Base-by-base conservation (phyloP, 2,888 invertebrate genomes). In the Yponomeuta sedellus region DNA sequence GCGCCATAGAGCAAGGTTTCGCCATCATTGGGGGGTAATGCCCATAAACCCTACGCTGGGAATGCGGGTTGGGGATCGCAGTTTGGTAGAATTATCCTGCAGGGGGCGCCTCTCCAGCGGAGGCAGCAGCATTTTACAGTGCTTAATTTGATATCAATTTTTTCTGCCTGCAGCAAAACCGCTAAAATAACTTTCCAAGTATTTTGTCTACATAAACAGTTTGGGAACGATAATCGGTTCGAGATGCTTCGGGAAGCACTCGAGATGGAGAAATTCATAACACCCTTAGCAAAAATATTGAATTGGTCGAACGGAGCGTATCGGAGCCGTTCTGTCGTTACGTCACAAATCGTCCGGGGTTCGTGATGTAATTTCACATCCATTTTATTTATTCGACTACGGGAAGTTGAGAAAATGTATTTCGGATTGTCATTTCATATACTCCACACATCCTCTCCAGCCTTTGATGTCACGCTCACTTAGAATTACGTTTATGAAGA, bases 401-500 rank as follows among this genome's bases (percentile, higher is more conserved):
- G 61, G 61, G 52, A 61, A 56, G 61, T 52, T 57, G 64, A 57
- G 61, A 28, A 39, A 66, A 39, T 63, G 62, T 66, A 57, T 66
- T 66, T 56, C 39, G 56, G 63, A 66, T 66, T 61, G 67, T 64
- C 67, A 64, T 67, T 67, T 62, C 58, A 58, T 65, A 20, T 59
- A 58, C 59, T 59, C 16, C 58, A 59, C 28, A 65, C 65, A 65
- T 56, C 56, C n/a, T 28, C 64, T 64, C 25, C 57, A 57, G 12
- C 57, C 59, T 65, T 65, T 68, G 69, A 70, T 68, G 68, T 70
- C 68, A 69, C 68, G 70, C 69, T 69, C 69, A 70, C 69, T 70
- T 70, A 68, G 65, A 40, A 65, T 65, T 65, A 59, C 56, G 65
- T 69, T 70, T 64, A 65, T 66, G 67, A 67, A 68, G 69, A 70